Percentiles rank a stretch among this genome's conserved stretches.
These are phyloP conservation scores for Poeciliopsis presidionis DNA, from an alignment of 2,797 vertebrate genomes.

Conservation along the genomic window DNA sequence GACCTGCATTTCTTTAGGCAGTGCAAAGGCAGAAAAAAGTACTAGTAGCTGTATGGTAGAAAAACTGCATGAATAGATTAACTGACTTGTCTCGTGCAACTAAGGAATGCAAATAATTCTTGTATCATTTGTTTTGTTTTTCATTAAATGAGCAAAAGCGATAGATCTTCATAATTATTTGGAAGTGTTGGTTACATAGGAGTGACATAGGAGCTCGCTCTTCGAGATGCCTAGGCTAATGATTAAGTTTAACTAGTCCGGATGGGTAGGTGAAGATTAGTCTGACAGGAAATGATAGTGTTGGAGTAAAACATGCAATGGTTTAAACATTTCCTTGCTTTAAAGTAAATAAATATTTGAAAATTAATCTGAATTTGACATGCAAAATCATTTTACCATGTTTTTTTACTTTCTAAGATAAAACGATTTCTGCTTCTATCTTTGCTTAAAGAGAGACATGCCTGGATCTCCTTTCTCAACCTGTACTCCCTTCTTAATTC, in stretches of 20 bases:
- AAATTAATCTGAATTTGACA: no score
- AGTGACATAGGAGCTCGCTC: background rate
- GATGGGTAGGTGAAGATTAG: background rate
- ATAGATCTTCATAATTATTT: background rate
- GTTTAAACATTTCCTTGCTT: no score
- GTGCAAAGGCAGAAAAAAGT: background rate
- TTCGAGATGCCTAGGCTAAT: background rate
- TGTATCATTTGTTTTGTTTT: background rate
- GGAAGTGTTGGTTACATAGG: no score
- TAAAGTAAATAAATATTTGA: no score
- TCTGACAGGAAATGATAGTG: no score
- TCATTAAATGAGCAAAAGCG: background rate
- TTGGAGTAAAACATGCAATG: no score
- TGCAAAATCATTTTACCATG: background rate
- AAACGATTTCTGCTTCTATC: no score
- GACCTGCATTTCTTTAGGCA: background rate
- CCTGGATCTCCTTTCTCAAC: background rate
- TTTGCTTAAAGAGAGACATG: background rate
- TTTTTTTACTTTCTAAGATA: background rate
- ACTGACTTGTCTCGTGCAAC: background rate
- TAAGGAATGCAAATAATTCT: background rate
- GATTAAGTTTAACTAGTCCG: background rate
- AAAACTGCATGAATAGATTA: background rate
- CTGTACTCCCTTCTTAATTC: background rate
- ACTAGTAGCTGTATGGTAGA: background rate